Base-by-base conservation (phyloP, 2,113 vertebrate genomes). In the Coregonus clupeaformis region DNA sequence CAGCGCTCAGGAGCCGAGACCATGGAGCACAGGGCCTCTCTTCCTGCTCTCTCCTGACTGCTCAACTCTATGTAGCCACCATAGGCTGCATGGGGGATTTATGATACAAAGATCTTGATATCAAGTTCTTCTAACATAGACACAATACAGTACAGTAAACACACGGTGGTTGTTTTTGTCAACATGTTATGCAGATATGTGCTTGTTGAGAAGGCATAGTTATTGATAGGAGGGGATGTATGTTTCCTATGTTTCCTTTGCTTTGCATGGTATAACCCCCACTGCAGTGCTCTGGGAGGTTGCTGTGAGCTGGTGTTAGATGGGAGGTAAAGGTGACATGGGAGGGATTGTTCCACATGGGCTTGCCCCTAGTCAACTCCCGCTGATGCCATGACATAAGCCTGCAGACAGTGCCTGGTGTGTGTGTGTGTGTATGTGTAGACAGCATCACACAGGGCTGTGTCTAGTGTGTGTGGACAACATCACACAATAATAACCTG, bases 11-110 rank as follows among this genome's bases (percentile, higher is more conserved):
- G 86, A 89, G 87, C 88, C 75, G 76, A 77, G 69, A 69, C 86
- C 83, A 75, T 81, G 81, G 78, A 83, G 68, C 89, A 81, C 69
- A 11, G 76, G 86, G 87, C 88, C 89, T 88, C 87, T 86, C 90
- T 90, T 89, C 57, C 57, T 22, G 20, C 57, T 60, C 57, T 60
- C 57, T 60, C 57, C 16, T 60, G 13, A 22, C n/a, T 60, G 9
- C 57, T 24, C 13, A 9, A 60, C n/a, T 60, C 20, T n/a, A n/a
- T 57, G 57, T n/a, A 22, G 6, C n/a, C 1, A 6, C 18, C n/a
- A 60, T 5, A 24, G 20, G n/a, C 6, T 22, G 57, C 6, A n/a
- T 60, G 57, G 57, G 49, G 49, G 57, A 60, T 24, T 2, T 16
- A 60, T 60, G 13, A 22, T 22, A 60, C 57, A 42, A 42, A 42